These are phyloP conservation scores for Blastobasis lacticolella DNA, from an alignment of 2,888 invertebrate genomes.

Conservation along the genomic window DNA sequence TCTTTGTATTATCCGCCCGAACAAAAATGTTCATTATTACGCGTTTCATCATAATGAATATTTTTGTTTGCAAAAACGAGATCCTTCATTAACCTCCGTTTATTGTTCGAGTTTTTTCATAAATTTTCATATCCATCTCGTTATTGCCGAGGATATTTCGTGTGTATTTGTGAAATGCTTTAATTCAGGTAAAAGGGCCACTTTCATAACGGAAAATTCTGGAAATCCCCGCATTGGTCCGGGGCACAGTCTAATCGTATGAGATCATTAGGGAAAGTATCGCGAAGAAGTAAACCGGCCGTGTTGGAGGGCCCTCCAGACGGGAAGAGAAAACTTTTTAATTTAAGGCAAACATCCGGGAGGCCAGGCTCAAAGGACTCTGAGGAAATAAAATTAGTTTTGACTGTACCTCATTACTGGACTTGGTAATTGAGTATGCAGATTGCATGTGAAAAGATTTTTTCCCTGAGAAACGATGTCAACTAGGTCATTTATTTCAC, in stretches of 20 bases:
- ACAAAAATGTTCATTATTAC: no score
- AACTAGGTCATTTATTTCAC: slow-evolving; percentile 14
- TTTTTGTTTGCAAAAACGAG: background rate
- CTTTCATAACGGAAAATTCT: slow-evolving; percentile 4
- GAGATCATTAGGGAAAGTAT: slow-evolving; percentile 48
- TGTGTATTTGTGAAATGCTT: background rate
- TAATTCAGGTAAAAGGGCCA: background rate
- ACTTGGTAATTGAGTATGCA: slow-evolving; percentile 41
- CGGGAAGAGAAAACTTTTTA: slow-evolving; percentile 52
- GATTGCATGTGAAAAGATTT: slow-evolving; percentile 32
- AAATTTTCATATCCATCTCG: background rate
- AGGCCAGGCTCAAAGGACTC: slow-evolving; percentile 45
- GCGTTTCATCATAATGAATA: no score
- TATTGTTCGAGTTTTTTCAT: background rate
- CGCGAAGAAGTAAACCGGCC: slow-evolving; percentile 39
- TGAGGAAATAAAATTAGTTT: slow-evolving; percentile 55
- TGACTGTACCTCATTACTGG: slow-evolving; percentile 50
- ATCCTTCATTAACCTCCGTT: background rate
- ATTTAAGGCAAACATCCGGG: slow-evolving; percentile 55
- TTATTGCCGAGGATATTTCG: background rate
- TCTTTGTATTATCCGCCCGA: no score
- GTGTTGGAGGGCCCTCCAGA: slow-evolving; percentile 33
- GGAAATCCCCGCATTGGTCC: slow-evolving; percentile 24
- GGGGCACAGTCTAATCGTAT: slow-evolving; percentile 33
- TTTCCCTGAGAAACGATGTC: slow-evolving; percentile 18